Evolutionary conservation across 2,888 invertebrate genomes (phyloP), one percentile per base, ranked within the genome.

Genomic region (Brachyptera putata): DNA sequence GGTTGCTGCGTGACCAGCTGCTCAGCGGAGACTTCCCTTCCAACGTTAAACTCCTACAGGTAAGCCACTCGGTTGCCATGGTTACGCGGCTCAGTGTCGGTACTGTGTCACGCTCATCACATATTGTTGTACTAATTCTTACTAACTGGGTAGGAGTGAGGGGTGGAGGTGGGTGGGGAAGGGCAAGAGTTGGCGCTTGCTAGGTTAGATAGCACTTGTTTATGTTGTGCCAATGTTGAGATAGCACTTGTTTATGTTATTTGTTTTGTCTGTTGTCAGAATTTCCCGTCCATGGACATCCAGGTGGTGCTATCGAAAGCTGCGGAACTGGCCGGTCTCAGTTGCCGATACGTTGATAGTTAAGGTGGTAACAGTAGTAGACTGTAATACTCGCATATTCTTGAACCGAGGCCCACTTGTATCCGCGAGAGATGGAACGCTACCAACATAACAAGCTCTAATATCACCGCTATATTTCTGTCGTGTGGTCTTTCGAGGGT

Each of bases 41-140:
- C 25, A 95, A 95, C 76, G 91, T 99, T 55, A 96, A 97, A 76
- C 78, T 98, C 11, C 78, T 98, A 25, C 97, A 97, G 79, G 84
- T 84, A 71, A 68, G 57, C 43, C 9, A 21, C 13, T 50, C 13
- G n/a, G n/a, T n/a, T n/a, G n/a, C n/a, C n/a, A n/a, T n/a, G n/a
- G n/a, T n/a, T n/a, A n/a, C n/a, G n/a, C n/a, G n/a, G n/a, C n/a
- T n/a, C n/a, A n/a, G n/a, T n/a, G n/a, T n/a, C n/a, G n/a, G n/a
- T n/a, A n/a, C n/a, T n/a, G n/a, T n/a, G n/a, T n/a, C n/a, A n/a
- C n/a, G n/a, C n/a, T n/a, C n/a, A n/a, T n/a, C n/a, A n/a, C n/a
- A n/a, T n/a, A n/a, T n/a, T n/a, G n/a, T n/a, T n/a, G n/a, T n/a
- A n/a, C n/a, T n/a, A n/a, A n/a, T n/a, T n/a, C n/a, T n/a, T n/a